Evolutionary conservation across 2,888 invertebrate species (phyloP).

Genomic region (Desoria tigrina): DNA sequence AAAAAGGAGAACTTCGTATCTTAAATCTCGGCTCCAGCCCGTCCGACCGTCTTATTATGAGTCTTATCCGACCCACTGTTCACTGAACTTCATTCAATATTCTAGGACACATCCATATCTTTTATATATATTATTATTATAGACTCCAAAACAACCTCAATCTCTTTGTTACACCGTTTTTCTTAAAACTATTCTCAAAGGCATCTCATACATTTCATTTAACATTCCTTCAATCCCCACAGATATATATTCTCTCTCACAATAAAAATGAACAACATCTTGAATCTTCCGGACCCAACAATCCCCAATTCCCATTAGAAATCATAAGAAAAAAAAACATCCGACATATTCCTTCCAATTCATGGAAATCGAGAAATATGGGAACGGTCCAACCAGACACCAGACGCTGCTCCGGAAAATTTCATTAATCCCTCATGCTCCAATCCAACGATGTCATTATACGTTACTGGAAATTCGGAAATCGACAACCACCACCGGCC

Average conservation of each 20-base stretch:
- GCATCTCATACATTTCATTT: constrained; percentile 30
- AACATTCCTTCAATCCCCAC: constrained; percentile 12
- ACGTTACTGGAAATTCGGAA: too few relatives aligned
- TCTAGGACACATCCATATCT: not conserved
- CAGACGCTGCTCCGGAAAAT: not conserved
- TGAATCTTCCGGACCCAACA: constrained; percentile 8
- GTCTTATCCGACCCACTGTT: constrained; percentile 4
- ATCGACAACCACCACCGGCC: too few relatives aligned
- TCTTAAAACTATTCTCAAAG: constrained; percentile 6
- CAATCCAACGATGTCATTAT: too few relatives aligned
- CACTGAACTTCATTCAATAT: constrained; percentile 19
- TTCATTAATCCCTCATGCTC: not conserved
- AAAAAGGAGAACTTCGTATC: constrained; percentile 18
- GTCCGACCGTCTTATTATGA: constrained; percentile 12
- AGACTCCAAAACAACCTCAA: not conserved
- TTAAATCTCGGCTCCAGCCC: constrained; percentile 22
- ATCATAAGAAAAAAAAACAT: not conserved
- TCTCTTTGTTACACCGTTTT: constrained; percentile 23
- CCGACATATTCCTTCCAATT: not conserved
- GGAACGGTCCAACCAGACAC: not conserved
- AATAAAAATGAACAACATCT: too few relatives aligned
- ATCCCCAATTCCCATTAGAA: not conserved
- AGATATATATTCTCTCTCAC: too few relatives aligned
- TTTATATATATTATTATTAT: not conserved
- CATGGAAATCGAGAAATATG: constrained; percentile 2